A percentile compares a stretch with the other conserved stretches of the same genome.
Evolutionary conservation across 2,888 invertebrate species (phyloP).

Genomic region (Dasypogon diadema): DNA sequence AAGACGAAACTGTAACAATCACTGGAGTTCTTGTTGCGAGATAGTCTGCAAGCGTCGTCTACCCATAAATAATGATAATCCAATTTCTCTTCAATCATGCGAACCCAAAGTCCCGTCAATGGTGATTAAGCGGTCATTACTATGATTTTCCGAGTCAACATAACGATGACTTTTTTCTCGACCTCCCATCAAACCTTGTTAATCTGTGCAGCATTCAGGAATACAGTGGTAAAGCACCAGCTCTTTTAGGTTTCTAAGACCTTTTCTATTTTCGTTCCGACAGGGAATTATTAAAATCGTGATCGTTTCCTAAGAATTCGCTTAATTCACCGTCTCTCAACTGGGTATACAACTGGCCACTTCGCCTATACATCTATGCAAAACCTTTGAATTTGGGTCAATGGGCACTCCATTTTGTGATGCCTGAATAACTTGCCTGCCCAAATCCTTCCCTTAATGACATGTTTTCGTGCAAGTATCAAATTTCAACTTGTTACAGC

Average conservation of each 20-base stretch:
- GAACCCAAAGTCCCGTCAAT: constrained; percentile 55
- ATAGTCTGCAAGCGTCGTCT: constrained; percentile 24
- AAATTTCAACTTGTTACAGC: constrained; percentile 9
- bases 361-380: constrained; percentile 4
- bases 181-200: constrained; percentile 14
- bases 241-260: constrained; percentile 28
- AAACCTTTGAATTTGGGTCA: constrained; percentile 46
- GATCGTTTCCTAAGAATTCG: constrained; percentile 51
- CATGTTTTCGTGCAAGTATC: constrained; percentile 23
- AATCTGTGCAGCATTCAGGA: constrained; percentile 17
- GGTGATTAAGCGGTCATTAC: constrained; percentile 53
- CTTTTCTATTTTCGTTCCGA: constrained; percentile 43
- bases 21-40: constrained; percentile 25
- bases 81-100: constrained; percentile 55
- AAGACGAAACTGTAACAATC: constrained; percentile 49
- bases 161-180: not conserved
- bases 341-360: constrained; percentile 26
- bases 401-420: constrained; percentile 47
- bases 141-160: constrained; percentile 37
- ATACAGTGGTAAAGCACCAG: not conserved
- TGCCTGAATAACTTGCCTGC: constrained; percentile 37
- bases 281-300: constrained; percentile 53
- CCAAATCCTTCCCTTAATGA: constrained; percentile 43
- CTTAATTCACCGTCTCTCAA: constrained; percentile 35
- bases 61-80: constrained; percentile 50